phyloP scores from a whole-genome alignment of 1,140 invertebrate species.

The Heliconius hewitsoni region DNA sequence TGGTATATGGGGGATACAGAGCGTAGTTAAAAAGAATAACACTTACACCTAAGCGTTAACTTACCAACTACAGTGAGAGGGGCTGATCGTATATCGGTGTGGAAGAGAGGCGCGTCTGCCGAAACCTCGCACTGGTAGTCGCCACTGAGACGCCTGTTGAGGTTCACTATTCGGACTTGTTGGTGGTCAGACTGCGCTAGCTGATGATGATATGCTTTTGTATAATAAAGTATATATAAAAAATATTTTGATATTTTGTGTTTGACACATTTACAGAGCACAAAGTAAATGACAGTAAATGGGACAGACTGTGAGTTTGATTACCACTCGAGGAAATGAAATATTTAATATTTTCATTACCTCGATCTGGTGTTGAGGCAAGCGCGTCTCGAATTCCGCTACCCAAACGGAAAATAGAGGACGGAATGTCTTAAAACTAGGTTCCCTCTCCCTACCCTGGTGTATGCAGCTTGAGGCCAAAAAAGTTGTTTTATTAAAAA shows the following conservation, averaged over 20 bases:
- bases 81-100: conserved; percentile 84
- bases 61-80: conserved; percentile 87
- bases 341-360: too few species aligned
- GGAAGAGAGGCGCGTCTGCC: conserved; percentile 86
- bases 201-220: conserved; percentile 42
- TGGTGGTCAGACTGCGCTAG: conserved; percentile 82
- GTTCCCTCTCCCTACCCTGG: too few species aligned
- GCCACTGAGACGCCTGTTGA: conserved; percentile 84
- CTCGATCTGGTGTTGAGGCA: too few species aligned
- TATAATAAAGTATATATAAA: not conserved
- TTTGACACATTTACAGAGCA: too few species aligned
- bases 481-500: too few species aligned
- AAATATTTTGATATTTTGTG: not conserved
- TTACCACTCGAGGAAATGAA: too few species aligned
- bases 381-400: too few species aligned
- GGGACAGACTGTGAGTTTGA: too few species aligned
- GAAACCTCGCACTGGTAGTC: conserved; percentile 89
- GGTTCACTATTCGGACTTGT: conserved; percentile 87
- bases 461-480: too few species aligned
- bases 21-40: not conserved
- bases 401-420: too few species aligned
- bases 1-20: too few species aligned
- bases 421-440: too few species aligned
- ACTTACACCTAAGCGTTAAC: conserved; percentile 50
- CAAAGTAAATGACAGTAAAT: not conserved